Evolutionary conservation across 2,113 vertebrate genomes (phyloP), one percentile per base, ranked within the genome.

Genomic region (Cheilinus undulatus): DNA sequence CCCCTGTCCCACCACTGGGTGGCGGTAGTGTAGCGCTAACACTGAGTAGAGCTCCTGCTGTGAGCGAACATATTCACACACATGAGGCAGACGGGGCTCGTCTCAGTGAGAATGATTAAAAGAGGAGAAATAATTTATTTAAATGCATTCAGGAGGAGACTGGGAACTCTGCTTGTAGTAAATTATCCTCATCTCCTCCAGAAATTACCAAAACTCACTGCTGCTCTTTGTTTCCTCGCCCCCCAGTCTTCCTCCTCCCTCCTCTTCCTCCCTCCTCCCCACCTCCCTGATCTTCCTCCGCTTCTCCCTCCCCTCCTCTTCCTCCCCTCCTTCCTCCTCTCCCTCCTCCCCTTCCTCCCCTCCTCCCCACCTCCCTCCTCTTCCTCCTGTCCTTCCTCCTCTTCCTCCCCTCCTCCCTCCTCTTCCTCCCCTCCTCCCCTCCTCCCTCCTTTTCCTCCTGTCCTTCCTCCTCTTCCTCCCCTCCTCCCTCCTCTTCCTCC

Each of bases 31-130:
- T 23, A 80, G 67, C 36, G 38, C 24, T 56, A 27, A 71, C 32
- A 46, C n/a, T n/a, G n/a, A n/a, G 22, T 60, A 59, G 75, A 73
- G 22, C 90, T 88, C 94, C 95, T 83, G 96, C 94, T 74, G 50
- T 24, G 56, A 59, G 57, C 69, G 75, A 75, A 79, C 30, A 65
- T 62, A 78, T 83, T 74, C 79, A 73, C 56, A 50, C 74, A 74
- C 52, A 78, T 23, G 59, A 49, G 57, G 43, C 38, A 14, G 27
- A 50, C 63, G 32, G 61, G 66, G 52, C 50, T 69, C 13, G 34
- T 80, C 75, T 77, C 69, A 80, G 24, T 42, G 38, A 69, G 54
- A 27, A 32, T 51, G 65, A 86, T 76, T 80, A 65, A 59, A 62
- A 57, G 49, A 51, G 38, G 24, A 76, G 30, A 57, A 40, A 40